Base-by-base conservation (phyloP, 2,888 invertebrate species). In the Girardia tigrina region DNA sequence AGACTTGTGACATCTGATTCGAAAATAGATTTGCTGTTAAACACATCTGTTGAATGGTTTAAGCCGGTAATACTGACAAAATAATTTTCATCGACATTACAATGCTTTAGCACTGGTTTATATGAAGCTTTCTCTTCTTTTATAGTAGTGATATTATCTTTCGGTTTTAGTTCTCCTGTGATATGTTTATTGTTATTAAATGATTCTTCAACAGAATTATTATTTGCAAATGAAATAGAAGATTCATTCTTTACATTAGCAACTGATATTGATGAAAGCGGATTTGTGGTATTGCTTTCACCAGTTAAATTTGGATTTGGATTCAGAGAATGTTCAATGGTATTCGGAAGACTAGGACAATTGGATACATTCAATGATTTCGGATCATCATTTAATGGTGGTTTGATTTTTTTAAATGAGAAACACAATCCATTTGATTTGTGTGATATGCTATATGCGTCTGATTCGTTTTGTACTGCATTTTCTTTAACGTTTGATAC, bases 121-220 rank as follows among this genome's bases (percentile, higher is more conserved):
- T 20, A 12, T 56, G 4, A 16, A 16, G 20, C 23, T 16, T 56
- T 56, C 2, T 56, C 56, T 8, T 56, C 56, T 4, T 56, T 56
- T 36, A 36, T 16, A 36, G 36, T 36, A 20, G n/a, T 56, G n/a
- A 56, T 56, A 56, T 56, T 56, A 4, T 56, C 56, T 56, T 56
- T 56, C n/a, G 6, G n/a, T n/a, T 56, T 56, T 4, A 23, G 23
- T 56, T 56, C 56, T 20, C n/a, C n/a, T 56, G n/a, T 56, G 56
- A 56, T 56, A 56, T 56, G 56, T 56, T 56, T 56, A n/a, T 56
- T 56, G 56, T 56, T 56, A n/a, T 56, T 56, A 56, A 56, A 56
- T 56, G 56, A 4, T n/a, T 56, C 56, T 4, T 56, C 56, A 12
- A 20, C 23, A 8, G 56, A 16, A 12, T 20, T 56, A 56, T 56